Evolutionary conservation across 2,797 vertebrate genomes (phyloP), one percentile per base, ranked within the genome.

Genomic region (Cryptoprocta ferox): DNA sequence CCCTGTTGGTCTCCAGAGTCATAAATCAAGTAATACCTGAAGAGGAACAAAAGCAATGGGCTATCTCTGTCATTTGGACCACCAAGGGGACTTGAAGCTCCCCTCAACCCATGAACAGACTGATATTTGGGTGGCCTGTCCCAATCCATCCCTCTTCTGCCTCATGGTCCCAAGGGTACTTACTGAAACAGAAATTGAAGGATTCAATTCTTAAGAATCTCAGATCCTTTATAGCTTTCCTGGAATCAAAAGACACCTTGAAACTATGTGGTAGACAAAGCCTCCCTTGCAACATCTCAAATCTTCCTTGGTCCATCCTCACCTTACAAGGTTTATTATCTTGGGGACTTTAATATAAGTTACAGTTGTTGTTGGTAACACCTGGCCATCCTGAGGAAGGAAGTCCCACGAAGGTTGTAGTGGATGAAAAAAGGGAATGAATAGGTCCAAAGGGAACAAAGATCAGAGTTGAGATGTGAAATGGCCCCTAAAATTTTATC

Each of bases 1-100:
- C 98, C 98, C 91, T 99, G 99, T 86, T 99, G 97, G 98, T 99
- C 98, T 50, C 98, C 99, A 0, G 99, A 99, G 98, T 99, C 99
- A 14, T 99, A 99, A 79, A 99, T 98, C 39, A 98, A 98, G 98
- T 99, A 99, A 97, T 99, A 99, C 86, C 99, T 99, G 90, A 6
- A 7, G 19, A 9, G 8, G 37, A 56, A 6, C 1, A 78, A 18
- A 32, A 0, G 9, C 1, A 5, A 45, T 18, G 78, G 1, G 13
- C 15, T 78, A 42, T 50, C 37, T 91, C 37, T 95, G 24, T 61
- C 42, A 18, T 78, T 32, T n/a, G 13, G 18, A 2, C 4, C 35
- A 53, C 35, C 88, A 28, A 79, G 16, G 28, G 50, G 26, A 93
- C 37, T 21, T 80, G 4, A 61, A 50, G 6, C 5, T 70, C 68